Evolutionary conservation across 2,113 vertebrate species (phyloP), one percentile per base, ranked within the genome.

Genomic region (Poeciliopsis occidentalis): DNA sequence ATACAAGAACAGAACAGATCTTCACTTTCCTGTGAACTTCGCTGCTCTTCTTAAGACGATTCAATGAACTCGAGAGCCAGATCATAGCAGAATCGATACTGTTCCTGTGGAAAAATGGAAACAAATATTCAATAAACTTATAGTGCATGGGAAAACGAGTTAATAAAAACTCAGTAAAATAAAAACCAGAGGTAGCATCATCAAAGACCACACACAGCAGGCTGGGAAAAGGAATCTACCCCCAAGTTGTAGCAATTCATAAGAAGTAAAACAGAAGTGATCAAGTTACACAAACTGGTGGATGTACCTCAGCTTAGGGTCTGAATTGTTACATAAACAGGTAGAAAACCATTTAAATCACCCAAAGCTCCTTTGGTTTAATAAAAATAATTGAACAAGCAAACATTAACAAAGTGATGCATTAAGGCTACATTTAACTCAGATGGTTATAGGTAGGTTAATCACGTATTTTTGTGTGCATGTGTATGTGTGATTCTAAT

Each of bases 51-150:
- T 94, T 98, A 99, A 2, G 97, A 97, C 0, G 96, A 96, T 82
- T 99, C 98, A 75, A 99, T 95, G 90, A 97, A 99, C 88, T 99
- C 98, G 94, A 99, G 88, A 0, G 97, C 95, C 62, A 99, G 95
- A 39, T 99, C 98, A 0, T 99, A 99, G 92, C 97, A 98, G 94
- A 99, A 99, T n/a, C 98, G 96, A 85, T 99, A 99, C 83, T 99
- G 98, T 76, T 99, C 98, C 98, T 99, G 88, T 15, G 75, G 44
- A 81, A 19, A 66, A 22, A 81, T 60, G 67, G 2, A 78, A 2
- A 51, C 2, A 37, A n/a, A 19, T 29, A 62, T 31, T 62, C 32
- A 11, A 15, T 24, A n/a, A 57, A n/a, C 51, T 57, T 57, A 57
- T 11, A 57, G 24, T 57, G 24, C 17, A 10, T 10, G 8, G 17